A percentile compares a stretch with the other conserved stretches of the same genome.
Conservation (phyloP, 2,113 vertebrate species). For the Ctenomys sociabilis region DNA sequence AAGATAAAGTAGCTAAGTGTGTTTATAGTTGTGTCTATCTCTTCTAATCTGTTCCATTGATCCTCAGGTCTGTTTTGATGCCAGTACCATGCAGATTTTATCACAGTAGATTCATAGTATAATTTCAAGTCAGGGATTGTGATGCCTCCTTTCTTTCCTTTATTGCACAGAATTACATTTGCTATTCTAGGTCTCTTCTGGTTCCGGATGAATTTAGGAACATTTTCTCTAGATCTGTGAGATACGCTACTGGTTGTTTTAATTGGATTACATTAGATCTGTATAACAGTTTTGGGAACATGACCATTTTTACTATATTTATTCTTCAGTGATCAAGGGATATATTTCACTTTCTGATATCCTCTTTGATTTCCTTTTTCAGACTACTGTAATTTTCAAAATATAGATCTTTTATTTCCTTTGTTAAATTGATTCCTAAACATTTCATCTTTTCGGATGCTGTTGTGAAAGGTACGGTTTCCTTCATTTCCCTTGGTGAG, state of each 20-base stretch:
- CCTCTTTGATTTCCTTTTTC: not conserved
- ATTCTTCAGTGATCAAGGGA: not conserved
- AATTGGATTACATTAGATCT: not conserved
- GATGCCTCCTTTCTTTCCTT: not conserved
- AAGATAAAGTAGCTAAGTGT: not conserved
- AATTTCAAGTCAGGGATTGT: not conserved
- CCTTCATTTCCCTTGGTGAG: not conserved
- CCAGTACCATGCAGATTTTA: not conserved
- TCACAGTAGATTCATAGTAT: not conserved
- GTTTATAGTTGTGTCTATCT: not conserved
- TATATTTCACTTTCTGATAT: not conserved
- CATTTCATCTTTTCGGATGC: not conserved
- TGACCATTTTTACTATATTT: not conserved
- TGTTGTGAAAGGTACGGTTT: not conserved
- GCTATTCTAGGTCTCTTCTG: not conserved
- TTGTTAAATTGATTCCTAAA: not conserved
- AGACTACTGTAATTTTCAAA: too few relatives aligned
- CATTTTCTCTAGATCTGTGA: not conserved
- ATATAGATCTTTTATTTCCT: not conserved
- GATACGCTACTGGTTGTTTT: not conserved
- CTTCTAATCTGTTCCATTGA: not conserved
- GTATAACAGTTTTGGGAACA: not conserved
- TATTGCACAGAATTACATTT: not conserved
- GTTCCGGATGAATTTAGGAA: not conserved
- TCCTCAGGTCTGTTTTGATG: not conserved